A percentile compares a stretch with the other conserved stretches of the same genome.
Evolutionary conservation across 35 echinoderm and acorn worm species (phyloP).

Genomic region (Lytechinus variegatus): DNA sequence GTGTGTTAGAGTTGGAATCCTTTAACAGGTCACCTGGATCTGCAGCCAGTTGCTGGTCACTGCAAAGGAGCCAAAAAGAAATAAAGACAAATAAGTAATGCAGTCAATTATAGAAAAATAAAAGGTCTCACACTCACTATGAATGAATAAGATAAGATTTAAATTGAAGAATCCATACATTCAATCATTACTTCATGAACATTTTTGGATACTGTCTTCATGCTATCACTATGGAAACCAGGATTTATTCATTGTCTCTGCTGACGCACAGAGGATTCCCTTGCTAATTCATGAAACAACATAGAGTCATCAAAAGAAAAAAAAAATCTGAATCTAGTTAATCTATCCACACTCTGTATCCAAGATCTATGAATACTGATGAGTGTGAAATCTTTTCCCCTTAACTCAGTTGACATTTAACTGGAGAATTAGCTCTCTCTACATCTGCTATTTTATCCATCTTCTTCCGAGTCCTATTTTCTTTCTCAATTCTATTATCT

Average conservation of each 20-base stretch:
- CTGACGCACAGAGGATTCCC: not conserved
- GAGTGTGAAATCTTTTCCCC: too few species aligned
- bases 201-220: not conserved
- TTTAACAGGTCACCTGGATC: not conserved
- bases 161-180: not conserved
- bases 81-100: not conserved
- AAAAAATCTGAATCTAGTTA: too few species aligned
- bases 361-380: too few species aligned
- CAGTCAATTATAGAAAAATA: not conserved
- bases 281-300: too few species aligned
- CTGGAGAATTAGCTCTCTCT: too few species aligned
- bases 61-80: not conserved
- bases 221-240: not conserved
- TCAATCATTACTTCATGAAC: not conserved
- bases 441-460: not conserved
- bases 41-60: not conserved
- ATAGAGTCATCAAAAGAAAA: too few species aligned
- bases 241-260: not conserved
- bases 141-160: not conserved
- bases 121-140: not conserved
- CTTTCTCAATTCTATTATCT: too few species aligned
- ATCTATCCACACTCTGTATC: too few species aligned
- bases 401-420: too few species aligned
- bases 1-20: slow-evolving; percentile 47
- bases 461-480: not conserved